phyloP scores from a whole-genome alignment of 1,140 invertebrate genomes.

The Zaprionus capensis region DNA sequence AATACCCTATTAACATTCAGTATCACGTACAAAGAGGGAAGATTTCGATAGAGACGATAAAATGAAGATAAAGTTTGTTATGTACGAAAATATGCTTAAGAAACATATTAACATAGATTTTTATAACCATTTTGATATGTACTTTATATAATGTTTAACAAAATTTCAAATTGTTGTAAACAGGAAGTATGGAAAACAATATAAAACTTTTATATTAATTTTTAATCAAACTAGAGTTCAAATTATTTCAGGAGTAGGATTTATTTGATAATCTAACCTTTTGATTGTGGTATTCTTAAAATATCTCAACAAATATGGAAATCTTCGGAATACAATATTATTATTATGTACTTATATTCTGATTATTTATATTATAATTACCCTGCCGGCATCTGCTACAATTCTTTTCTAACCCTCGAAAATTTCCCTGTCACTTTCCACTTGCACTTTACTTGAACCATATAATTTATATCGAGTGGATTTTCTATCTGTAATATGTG shows the following conservation, averaged over 20 bases:
- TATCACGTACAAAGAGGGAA: no score
- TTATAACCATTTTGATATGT: neutral
- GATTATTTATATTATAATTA: neutral
- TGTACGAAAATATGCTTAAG: neutral
- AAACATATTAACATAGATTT: neutral
- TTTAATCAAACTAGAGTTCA: no score
- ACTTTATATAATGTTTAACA: no score
- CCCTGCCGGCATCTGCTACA: neutral
- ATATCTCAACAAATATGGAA: neutral
- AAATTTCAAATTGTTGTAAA: no score
- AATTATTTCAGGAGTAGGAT: no score
- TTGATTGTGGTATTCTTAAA: no score
- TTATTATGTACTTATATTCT: neutral
- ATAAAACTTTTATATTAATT: no score
- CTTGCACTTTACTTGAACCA: constrained; percentile 21
- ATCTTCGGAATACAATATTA: neutral
- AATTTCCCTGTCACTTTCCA: constrained; percentile 1
- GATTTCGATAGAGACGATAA: no score
- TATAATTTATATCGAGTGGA: constrained; percentile 37
- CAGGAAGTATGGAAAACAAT: no score
- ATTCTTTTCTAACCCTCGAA: constrained; percentile 26
- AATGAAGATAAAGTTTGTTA: no score
- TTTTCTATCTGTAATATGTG: constrained; percentile 40
- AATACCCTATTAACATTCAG: neutral
- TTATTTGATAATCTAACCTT: no score